Evolutionary conservation across 2,888 invertebrate genomes (phyloP), one percentile per base, ranked within the genome.

Genomic region (Ormyrus thymus): DNA sequence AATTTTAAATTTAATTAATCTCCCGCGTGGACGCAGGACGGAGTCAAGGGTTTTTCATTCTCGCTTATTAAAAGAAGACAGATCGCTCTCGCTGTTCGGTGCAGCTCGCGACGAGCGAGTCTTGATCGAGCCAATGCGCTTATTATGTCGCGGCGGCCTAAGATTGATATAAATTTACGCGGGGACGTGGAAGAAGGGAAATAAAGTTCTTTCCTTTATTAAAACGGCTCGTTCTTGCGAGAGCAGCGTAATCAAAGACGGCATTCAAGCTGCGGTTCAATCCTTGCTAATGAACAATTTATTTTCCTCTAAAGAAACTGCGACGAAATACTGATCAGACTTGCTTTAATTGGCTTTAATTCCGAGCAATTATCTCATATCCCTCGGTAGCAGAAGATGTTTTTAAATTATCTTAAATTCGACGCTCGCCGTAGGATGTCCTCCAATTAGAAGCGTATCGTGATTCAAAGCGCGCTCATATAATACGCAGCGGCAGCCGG

Each of bases 391-490:
- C 70, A 80, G 74, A 80, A 76, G 80, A 76, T 56, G 78, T 79
- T 79, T 73, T 81, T 78, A 80, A 81, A 78, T 80, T 80, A 80
- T 81, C 81, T 80, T 78, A 80, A 81, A 80, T 78, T 80, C 71
- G 81, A 68, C 79, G 68, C 70, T 81, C 78, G 29, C 78, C 73
- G 50, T 79, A 75, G 78, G 79, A 75, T 76, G 77, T 80, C 79
- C 79, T 77, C 66, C 81, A 78, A 81, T 81, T 76, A 79, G 48
- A 79, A 76, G 78, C 29, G 29, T 78, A 81, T 81, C 81, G 78
- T 76, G 78, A 81, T 81, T 78, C 81, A 73, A 78, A 58, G 56
- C 58, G 53, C 66, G 70, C 61, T 46, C 59, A 64, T 48, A 11
- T 77, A 29, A 29, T 61, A 53, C 58, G 55, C 79, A 61, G 80